Percentiles rank a stretch among this genome's conserved stretches.
These are phyloP conservation scores for Hippotragus niger DNA, from an alignment of 2,113 vertebrate genomes.

Conservation along the genomic window DNA sequence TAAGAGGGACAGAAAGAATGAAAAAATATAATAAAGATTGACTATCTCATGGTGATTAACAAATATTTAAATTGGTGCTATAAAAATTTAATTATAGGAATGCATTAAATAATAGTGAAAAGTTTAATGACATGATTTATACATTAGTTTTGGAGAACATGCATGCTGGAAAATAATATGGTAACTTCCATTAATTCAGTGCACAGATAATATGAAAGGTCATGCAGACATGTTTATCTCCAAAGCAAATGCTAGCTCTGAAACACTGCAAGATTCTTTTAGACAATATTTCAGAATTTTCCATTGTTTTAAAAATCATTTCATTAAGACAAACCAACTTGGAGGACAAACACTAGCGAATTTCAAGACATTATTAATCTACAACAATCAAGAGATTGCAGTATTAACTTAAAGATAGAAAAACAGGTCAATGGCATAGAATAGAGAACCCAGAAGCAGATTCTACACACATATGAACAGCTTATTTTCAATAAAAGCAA, in stretches of 20 bases:
- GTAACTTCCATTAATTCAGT: not conserved
- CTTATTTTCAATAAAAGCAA: not conserved
- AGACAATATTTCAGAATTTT: conserved; percentile 26
- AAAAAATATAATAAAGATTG: conserved; percentile 36
- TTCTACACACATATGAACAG: not conserved
- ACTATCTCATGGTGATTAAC: not conserved
- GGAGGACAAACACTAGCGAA: not conserved
- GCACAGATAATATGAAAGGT: not conserved
- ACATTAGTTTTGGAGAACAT: not conserved
- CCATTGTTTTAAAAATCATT: conserved; percentile 24
- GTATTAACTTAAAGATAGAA: not conserved
- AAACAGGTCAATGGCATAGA: not conserved
- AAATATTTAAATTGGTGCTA: conserved; percentile 22
- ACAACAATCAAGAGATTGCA: not conserved
- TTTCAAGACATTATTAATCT: not conserved
- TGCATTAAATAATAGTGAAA: conserved; percentile 13
- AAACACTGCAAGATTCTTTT: not conserved
- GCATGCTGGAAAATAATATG: not conserved
- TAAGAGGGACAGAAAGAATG: not conserved
- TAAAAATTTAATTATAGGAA: conserved; percentile 30
- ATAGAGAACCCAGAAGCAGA: not conserved
- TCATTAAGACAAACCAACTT: not conserved
- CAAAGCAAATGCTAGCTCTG: conserved; percentile 31
- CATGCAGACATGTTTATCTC: not conserved
- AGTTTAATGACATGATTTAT: not conserved